Evolutionary conservation across 2,888 invertebrate species (phyloP).

Genomic region (Eremobia ochroleuca): DNA sequence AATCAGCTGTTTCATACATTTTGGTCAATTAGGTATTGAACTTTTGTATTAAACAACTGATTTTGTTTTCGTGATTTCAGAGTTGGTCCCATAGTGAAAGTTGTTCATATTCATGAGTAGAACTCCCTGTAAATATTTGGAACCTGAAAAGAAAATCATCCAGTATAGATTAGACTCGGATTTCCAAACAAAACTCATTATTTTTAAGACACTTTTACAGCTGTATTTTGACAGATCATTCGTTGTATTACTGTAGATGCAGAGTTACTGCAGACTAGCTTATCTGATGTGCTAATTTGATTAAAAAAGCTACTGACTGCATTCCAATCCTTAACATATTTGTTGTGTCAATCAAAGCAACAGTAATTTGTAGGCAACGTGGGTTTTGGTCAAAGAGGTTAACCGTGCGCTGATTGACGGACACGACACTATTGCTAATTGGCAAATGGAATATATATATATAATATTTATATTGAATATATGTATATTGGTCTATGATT

Average conservation of each 20-base stretch:
- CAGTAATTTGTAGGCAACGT: slow-evolving; percentile 32
- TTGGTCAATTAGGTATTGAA: too few species aligned
- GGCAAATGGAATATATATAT: slow-evolving; percentile 30
- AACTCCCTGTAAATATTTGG: too few species aligned
- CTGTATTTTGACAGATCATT: not conserved
- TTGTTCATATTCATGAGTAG: too few species aligned
- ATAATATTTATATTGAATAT: too few species aligned
- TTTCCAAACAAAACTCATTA: not conserved
- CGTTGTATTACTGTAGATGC: not conserved
- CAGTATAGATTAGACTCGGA: too few species aligned
- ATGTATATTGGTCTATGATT: slow-evolving; percentile 5
- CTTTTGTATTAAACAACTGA: too few species aligned
- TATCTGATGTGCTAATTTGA: not conserved
- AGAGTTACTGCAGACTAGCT: not conserved
- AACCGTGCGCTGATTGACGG: slow-evolving; percentile 44
- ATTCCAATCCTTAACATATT: slow-evolving; percentile 33
- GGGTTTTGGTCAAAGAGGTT: slow-evolving; percentile 51
- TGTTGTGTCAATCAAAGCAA: slow-evolving; percentile 40
- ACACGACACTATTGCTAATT: slow-evolving; percentile 40
- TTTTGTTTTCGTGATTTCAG: too few species aligned
- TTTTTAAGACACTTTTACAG: not conserved
- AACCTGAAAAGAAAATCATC: too few species aligned
- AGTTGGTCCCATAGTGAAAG: too few species aligned
- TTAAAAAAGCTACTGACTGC: slow-evolving; percentile 3
- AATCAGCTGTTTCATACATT: too few species aligned